These are phyloP conservation scores for Climacteris rufus DNA, from an alignment of 2,113 vertebrate species.

Conservation along the genomic window DNA sequence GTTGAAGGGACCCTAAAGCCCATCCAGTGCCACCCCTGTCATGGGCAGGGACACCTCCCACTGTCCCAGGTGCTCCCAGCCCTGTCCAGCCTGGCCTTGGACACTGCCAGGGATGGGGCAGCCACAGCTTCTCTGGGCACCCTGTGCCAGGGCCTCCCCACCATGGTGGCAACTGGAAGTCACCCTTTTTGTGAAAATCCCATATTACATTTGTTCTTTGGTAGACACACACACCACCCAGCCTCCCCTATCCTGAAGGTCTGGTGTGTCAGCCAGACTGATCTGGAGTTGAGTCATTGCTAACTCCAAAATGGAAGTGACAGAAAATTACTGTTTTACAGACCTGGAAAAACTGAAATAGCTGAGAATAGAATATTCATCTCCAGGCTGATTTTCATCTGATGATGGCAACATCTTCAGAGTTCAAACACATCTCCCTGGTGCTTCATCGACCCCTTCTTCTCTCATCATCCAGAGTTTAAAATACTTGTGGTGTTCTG, in stretches of 20 bases:
- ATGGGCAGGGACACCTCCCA: neutral
- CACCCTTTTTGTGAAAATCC: neutral
- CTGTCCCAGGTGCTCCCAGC: neutral
- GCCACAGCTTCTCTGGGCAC: neutral
- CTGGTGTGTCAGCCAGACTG: neutral
- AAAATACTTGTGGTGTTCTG: neutral
- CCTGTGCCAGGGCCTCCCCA: neutral
- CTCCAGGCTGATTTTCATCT: neutral
- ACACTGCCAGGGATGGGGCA: neutral
- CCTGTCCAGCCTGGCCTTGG: fast-evolving
- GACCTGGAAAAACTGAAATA: neutral
- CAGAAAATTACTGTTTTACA: neutral
- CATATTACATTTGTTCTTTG: fast-evolving
- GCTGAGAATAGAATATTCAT: neutral
- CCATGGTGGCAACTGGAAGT: neutral
- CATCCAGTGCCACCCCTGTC: neutral
- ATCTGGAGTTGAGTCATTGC: neutral
- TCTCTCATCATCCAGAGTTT: neutral
- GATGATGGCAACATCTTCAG: fast-evolving
- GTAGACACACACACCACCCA: neutral
- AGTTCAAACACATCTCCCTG: neutral
- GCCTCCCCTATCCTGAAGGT: neutral
- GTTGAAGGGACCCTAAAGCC: neutral
- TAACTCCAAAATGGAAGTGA: neutral
- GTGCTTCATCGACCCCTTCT: neutral